Base-by-base conservation (phyloP, 1,140 invertebrate species). In the Drosophila teissieri region DNA sequence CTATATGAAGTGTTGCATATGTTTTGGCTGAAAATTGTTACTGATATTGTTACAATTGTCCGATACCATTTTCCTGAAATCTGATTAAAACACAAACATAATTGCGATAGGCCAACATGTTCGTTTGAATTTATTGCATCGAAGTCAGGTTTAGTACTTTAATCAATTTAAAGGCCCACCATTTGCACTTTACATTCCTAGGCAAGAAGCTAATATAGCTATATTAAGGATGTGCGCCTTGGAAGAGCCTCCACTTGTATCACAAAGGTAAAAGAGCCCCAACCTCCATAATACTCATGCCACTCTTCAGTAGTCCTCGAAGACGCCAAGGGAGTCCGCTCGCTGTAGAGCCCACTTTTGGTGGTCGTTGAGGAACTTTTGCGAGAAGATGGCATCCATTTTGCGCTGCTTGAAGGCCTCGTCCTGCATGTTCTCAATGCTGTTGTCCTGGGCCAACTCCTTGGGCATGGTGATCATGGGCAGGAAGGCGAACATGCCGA, bases 401-500 rank as follows among this genome's bases (percentile, higher is more conserved):
- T 92, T 88, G 46, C 76, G 68, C 12, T 49, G 56, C 15, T 72
- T 76, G 24, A 70, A 79, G 11, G 56, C 73, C 17, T 84, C 72
- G 58, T 92, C 77, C 54, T 73, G 61, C 53, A 92, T 76, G 12
- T 65, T 78, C 27, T 92, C 91, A 46, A 92, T 78, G 55, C 75
- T 85, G n/a, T 76, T 88, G 36, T 92, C 80, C 3, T 73, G 45
- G 0, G 91, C 46, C 17, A 83, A 49, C 17, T 88, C 85, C 24
- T 90, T 88, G 11, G 85, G 82, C 73, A 92, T 64, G 0, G 80
- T 90, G 2, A 92, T 51, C 55, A 92, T 80, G 3, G 91, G 91
- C 52, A 92, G 44, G 8, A 92, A 90, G 8, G 40, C 83, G 40
- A 86, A 92, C 14, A 91, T 5, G 1, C 53, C 85, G 15, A 91